These are phyloP conservation scores for Mythimna vitellina DNA, from an alignment of 2,888 invertebrate species.

Conservation along the genomic window DNA sequence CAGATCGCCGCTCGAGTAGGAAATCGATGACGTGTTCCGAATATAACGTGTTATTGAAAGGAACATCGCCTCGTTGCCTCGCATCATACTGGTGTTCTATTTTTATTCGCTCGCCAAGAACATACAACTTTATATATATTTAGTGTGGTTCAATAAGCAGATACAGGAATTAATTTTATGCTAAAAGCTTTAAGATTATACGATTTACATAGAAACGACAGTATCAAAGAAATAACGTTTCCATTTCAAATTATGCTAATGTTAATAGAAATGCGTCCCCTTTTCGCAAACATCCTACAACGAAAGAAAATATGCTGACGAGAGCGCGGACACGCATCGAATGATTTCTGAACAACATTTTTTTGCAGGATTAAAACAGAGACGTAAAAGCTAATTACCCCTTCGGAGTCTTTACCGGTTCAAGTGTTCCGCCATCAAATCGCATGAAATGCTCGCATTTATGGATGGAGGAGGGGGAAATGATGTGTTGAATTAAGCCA, in stretches of 20 bases:
- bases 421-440: slow-evolving; percentile 83
- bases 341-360: slow-evolving; percentile 57
- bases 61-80: slow-evolving; percentile 48
- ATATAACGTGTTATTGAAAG: slow-evolving; percentile 66
- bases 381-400: slow-evolving; percentile 83
- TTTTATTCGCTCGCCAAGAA: slow-evolving; percentile 19
- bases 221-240: slow-evolving; percentile 75
- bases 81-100: slow-evolving; percentile 27
- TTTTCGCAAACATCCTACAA: slow-evolving; percentile 68
- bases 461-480: slow-evolving; percentile 76
- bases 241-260: slow-evolving; percentile 76
- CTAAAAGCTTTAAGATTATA: slow-evolving; percentile 70
- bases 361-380: slow-evolving; percentile 54
- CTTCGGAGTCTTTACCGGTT: slow-evolving; percentile 73
- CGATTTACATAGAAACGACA: slow-evolving; percentile 72
- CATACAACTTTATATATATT: slow-evolving; percentile 18
- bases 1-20: slow-evolving; percentile 76
- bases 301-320: slow-evolving; percentile 69
- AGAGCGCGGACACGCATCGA: slow-evolving; percentile 59
- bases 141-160: slow-evolving; percentile 41
- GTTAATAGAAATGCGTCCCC: slow-evolving; percentile 71
- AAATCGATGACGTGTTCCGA: slow-evolving; percentile 73
- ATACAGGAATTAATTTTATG: slow-evolving; percentile 59
- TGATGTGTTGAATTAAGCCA: slow-evolving; percentile 88
- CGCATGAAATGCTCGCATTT: slow-evolving; percentile 85